Evolutionary conservation across 2,888 invertebrate species (phyloP).

Genomic region (Caenorhabditis virilis): DNA sequence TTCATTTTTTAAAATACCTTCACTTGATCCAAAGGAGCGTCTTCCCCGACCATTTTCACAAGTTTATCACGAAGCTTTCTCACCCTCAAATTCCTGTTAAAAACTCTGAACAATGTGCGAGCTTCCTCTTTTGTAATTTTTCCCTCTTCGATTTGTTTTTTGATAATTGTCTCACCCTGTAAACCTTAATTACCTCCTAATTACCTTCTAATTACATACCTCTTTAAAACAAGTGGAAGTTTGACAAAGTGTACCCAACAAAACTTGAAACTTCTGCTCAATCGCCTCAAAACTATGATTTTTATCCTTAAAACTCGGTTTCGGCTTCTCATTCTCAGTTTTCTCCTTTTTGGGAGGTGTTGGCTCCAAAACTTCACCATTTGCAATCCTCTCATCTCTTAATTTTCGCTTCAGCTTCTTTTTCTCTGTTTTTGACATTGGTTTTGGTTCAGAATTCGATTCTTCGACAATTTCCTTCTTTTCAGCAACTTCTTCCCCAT

Average conservation of each 20-base stretch:
- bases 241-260: slow-evolving; percentile 26
- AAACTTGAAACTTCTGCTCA: slow-evolving; percentile 19
- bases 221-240: slow-evolving; percentile 26
- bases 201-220: too few relatives aligned
- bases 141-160: slow-evolving; percentile 34
- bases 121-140: slow-evolving; percentile 29
- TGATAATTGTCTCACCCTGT: slow-evolving; percentile 33
- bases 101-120: slow-evolving; percentile 24
- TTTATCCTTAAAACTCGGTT: slow-evolving; percentile 19
- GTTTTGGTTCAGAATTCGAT: slow-evolving; percentile 9
- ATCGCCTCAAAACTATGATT: slow-evolving; percentile 35
- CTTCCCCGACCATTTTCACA: slow-evolving; percentile 13
- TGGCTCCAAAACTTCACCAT: too few relatives aligned
- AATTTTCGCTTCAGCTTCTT: slow-evolving; percentile 15
- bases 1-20: slow-evolving; percentile 8
- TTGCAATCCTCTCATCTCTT: slow-evolving; percentile 21
- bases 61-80: slow-evolving; percentile 25
- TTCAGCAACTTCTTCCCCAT: slow-evolving; percentile 3
- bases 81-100: slow-evolving; percentile 27
- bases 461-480: not conserved
- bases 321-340: slow-evolving; percentile 10
- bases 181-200: too few relatives aligned
- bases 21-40: slow-evolving; percentile 21
- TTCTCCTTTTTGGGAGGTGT: too few relatives aligned
- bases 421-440: slow-evolving; percentile 24